Evolutionary conservation across 2,797 vertebrate genomes (phyloP), one percentile per base, ranked within the genome.

Genomic region (Thripadectes ignobilis): DNA sequence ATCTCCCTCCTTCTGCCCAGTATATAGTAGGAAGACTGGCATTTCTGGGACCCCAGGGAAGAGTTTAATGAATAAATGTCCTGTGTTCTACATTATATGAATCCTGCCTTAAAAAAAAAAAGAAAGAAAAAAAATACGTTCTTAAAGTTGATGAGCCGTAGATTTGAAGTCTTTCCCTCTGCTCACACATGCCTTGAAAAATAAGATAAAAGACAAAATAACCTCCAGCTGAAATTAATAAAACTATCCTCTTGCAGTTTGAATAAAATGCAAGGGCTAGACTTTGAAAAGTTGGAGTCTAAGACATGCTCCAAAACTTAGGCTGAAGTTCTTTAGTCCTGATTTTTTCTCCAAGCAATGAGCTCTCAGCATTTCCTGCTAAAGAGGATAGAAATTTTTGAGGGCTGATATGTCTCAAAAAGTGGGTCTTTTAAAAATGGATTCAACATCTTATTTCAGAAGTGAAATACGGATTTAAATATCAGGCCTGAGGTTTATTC

Each of bases 201-300:
- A 93, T 84, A 95, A 95, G 92, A 95, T 96, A 92, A 90, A 89
- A 93, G 92, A 38, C 45, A 95, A 95, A 96, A 95, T 92, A 95
- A 95, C 87, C 91, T 97, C 82, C 74, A 95, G 72, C 62, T 92
- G 83, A 96, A 95, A 94, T 95, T 95, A 95, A 96, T 91, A 96
- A 96, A 96, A 94, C 80, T 90, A 87, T 88, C 81, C 39, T 78
- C 80, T 95, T 95, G 80, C 79, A 94, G 81, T 89, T 73, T 74
- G 65, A 78, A 85, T 95, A 83, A 95, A 96, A 94, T 6, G 4
- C 75, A 61, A 88, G 49, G 68, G 75, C 12, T 91, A 92, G 81
- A 63, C 85, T 96, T 96, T 95, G 84, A 96, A 96, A 92, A 94
- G 36, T 72, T 95, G 45, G 32, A 66, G 67, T 79, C 45, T 89